Base-by-base conservation (phyloP, 2,888 invertebrate genomes). In the Theretra japonica region DNA sequence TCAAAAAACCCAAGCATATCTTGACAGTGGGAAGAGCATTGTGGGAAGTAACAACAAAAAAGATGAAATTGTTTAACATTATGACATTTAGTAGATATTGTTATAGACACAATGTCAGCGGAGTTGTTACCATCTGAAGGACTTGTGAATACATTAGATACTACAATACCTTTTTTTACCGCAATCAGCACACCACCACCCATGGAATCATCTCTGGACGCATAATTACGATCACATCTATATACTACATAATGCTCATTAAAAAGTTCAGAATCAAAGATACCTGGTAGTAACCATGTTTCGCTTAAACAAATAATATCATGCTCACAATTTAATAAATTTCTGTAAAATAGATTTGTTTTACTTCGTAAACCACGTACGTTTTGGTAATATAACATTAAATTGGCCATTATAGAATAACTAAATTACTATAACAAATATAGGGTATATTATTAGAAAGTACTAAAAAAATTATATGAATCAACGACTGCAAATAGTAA, bases 181-280 rank as follows among this genome's bases (percentile, higher is more conserved):
- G 71, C 71, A 58, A 72, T 72, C 19, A 72, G 48, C 15, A 72
- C 72, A 4, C 72, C 72, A 11, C 72, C 72, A n/a, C 72, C 72
- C 72, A 60, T 68, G 11, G 23, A 21, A 59, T 72, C 72, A 2
- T 30, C n/a, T 48, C 72, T 72, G 7, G 69, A 68, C 4, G 21
- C 17, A 59, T 72, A 72, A 60, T 72, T 60, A 23, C 72, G 57
- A 48, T 72, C 72, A 53, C 72, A 69, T 21, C 68, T 71, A 25
- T 71, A 71, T 68, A 71, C 71, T 30, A 41, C 69, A 33, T 53
- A 72, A 3, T 33, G 59, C n/a, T 60, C 17, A 23, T 69, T 56
- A 50, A 71, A 68, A 28, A 71, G 33, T 58, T 71, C 68, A 17
- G 68, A 19, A 41, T 71, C 33, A 58, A 57, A 71, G 17, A 71